phyloP scores from a whole-genome alignment of 2,113 vertebrate species.

The Sylvilagus bachmani region DNA sequence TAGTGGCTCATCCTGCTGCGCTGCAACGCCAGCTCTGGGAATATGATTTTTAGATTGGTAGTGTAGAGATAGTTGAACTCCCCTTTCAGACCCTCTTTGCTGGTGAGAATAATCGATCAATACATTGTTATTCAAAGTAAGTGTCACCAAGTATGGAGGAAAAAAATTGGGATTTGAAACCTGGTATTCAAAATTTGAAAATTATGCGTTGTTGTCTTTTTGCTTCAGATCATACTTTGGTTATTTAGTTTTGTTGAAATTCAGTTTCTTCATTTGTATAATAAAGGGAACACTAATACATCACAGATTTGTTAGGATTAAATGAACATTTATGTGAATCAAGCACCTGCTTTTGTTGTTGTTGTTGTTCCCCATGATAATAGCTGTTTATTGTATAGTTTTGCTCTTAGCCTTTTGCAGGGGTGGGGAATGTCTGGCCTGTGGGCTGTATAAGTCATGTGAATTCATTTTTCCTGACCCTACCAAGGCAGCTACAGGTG shows the following conservation, averaged over 20 bases:
- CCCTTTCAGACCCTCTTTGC: neutral
- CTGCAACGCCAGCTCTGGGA: neutral
- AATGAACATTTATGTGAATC: neutral
- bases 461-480: no score
- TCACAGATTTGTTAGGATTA: constrained; percentile 22
- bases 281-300: neutral
- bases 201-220: neutral
- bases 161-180: neutral
- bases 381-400: constrained; percentile 37
- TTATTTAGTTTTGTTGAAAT: neutral
- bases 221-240: neutral
- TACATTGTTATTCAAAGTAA: constrained; percentile 5
- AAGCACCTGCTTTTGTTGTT: neutral
- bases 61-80: neutral
- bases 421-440: no score
- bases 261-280: neutral
- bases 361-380: neutral
- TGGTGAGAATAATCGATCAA: neutral
- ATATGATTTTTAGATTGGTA: neutral
- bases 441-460: no score
- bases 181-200: neutral
- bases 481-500: no score
- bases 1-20: no score
- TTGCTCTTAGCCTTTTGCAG: neutral
- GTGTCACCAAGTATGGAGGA: neutral